These are phyloP conservation scores for Poeciliopsis infans DNA, from an alignment of 2,797 vertebrate genomes.

Conservation along the genomic window DNA sequence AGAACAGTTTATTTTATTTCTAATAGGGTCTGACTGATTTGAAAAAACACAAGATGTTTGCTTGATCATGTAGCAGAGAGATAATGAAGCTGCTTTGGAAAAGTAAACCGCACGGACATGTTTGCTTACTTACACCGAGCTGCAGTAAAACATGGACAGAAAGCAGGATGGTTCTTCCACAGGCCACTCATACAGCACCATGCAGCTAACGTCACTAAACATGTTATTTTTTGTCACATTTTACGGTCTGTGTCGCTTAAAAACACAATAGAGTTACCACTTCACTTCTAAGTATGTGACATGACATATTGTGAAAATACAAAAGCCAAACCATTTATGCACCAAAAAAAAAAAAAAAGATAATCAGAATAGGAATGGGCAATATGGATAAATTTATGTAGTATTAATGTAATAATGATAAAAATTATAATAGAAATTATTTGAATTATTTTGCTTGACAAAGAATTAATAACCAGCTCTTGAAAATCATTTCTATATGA, in stretches of 20 bases:
- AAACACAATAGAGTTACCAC: slow-evolving; percentile 45
- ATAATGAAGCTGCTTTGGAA: slow-evolving; percentile 51
- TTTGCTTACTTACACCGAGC: slow-evolving; percentile 53
- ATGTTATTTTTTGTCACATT: slow-evolving; percentile 37
- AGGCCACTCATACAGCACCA: slow-evolving; percentile 41
- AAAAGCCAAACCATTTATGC: slow-evolving; percentile 32
- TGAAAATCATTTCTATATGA: too few relatives aligned
- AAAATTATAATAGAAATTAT: too few relatives aligned
- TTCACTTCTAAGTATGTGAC: slow-evolving; percentile 14
- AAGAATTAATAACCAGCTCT: too few relatives aligned
- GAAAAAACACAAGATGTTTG: slow-evolving; percentile 42
- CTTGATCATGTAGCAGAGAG: slow-evolving; percentile 53
- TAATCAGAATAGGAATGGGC: neutral
- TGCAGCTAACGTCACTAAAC: slow-evolving; percentile 33
- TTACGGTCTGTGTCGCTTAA: slow-evolving; percentile 45
- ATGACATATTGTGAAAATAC: slow-evolving; percentile 39
- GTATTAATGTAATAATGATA: too few relatives aligned
- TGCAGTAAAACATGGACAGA: slow-evolving; percentile 53
- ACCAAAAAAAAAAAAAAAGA: slow-evolving; percentile 24
- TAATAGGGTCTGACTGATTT: slow-evolving; percentile 24
- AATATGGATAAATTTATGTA: too few relatives aligned
- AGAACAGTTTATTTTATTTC: slow-evolving; percentile 32
- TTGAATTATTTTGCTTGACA: too few relatives aligned
- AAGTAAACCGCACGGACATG: slow-evolving; percentile 47
- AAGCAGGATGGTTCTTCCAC: slow-evolving; percentile 64